Evolutionary conservation across 2,797 vertebrate genomes (phyloP).

Genomic region (Rhinichthys osculus): DNA sequence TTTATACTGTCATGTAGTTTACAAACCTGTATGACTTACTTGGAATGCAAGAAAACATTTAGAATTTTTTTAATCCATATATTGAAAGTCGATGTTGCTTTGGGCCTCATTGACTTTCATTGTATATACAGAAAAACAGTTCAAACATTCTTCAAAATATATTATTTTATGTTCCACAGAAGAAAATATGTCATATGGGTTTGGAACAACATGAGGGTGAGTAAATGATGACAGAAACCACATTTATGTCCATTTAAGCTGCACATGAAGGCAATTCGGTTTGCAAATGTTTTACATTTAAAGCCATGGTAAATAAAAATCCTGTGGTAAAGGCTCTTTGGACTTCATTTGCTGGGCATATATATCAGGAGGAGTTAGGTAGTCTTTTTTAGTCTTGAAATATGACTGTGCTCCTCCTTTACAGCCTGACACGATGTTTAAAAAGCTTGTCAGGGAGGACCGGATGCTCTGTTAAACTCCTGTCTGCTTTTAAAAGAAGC

Average conservation of each 20-base stretch:
- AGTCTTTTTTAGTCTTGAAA: constrained; percentile 43
- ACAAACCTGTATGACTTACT: background rate
- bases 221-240: background rate
- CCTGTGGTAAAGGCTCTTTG: constrained; percentile 5
- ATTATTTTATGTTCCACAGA: background rate
- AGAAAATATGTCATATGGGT: background rate
- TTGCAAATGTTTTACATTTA: background rate
- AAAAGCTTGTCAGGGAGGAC: constrained; percentile 31
- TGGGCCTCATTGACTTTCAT: background rate
- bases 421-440: constrained; percentile 40
- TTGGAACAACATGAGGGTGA: too few species aligned
- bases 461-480: constrained; percentile 49
- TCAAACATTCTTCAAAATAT: background rate
- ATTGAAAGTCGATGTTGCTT: background rate
- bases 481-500: constrained; percentile 45
- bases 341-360: constrained; percentile 7
- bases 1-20: background rate
- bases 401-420: constrained; percentile 40
- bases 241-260: background rate
- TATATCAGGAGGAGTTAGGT: constrained; percentile 16
- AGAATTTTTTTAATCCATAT: background rate
- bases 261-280: background rate
- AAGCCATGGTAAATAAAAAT: constrained; percentile 38
- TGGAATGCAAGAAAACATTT: background rate
- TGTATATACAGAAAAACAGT: background rate